Evolutionary conservation across 2,888 invertebrate species (phyloP).

Genomic region (Iphiclides podalirius): DNA sequence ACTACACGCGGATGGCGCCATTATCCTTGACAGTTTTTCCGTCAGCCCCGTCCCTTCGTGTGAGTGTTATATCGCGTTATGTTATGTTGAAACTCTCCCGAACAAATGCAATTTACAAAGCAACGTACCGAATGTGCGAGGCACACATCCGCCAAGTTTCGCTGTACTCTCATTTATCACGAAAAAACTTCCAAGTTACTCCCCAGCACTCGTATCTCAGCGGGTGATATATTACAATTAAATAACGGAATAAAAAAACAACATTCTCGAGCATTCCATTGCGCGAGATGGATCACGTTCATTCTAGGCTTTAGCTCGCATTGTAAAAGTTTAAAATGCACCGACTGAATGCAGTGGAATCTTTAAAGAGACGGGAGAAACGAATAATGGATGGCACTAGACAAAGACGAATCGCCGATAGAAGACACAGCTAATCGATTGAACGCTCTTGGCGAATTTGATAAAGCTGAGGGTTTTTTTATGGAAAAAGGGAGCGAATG

Average conservation of each 20-base stretch:
- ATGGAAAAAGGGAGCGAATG: too few species aligned
- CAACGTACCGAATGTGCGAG: not conserved
- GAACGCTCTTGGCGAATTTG: not conserved
- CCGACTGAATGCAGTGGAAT: conserved; percentile 1
- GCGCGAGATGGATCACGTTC: conserved; percentile 17
- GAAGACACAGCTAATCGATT: conserved; percentile 7
- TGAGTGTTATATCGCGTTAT: too few species aligned
- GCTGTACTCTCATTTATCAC: conserved; percentile 18
- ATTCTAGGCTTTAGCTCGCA: conserved; percentile 1
- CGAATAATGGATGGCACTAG: conserved; percentile 18
- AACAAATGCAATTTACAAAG: conserved; percentile 18
- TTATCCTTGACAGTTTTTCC: too few species aligned
- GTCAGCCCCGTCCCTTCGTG: too few species aligned
- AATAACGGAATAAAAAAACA: conserved; percentile 12
- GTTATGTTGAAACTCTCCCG: not conserved
- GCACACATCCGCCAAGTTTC: conserved; percentile 14
- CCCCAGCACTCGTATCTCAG: conserved; percentile 1
- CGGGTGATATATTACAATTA: conserved; percentile 24
- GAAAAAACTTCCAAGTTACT: conserved; percentile 17
- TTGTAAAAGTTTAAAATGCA: conserved; percentile 14
- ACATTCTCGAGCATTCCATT: conserved; percentile 9
- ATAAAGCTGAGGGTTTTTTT: not conserved
- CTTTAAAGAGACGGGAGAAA: conserved; percentile 1
- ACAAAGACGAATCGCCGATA: conserved; percentile 6
- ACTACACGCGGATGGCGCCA: too few species aligned